Evolutionary conservation across 2,888 invertebrate genomes (phyloP).

Genomic region (Sinohyriopsis cumingii): DNA sequence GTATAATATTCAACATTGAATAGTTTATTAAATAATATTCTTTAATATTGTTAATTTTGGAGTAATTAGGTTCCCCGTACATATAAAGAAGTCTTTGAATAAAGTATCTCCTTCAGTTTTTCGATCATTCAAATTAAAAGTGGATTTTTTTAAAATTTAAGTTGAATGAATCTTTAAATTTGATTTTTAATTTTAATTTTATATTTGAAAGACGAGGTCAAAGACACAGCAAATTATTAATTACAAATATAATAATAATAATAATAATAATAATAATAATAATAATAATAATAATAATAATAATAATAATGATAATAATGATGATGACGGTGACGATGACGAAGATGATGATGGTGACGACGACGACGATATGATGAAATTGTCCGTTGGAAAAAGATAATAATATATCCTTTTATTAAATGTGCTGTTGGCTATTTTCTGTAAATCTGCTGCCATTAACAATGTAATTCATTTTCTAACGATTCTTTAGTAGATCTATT

Average conservation of each 20-base stretch:
- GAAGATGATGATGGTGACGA: not conserved
- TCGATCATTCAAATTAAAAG: too few relatives aligned
- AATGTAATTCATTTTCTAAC: too few relatives aligned
- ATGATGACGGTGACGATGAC: not conserved
- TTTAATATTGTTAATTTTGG: too few relatives aligned
- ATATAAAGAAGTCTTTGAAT: too few relatives aligned
- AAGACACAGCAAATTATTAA: not conserved
- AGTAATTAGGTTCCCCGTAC: too few relatives aligned
- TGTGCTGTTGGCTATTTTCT: not conserved
- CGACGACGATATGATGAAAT: not conserved
- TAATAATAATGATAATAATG: slow-evolving; percentile 4
- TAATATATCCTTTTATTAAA: not conserved
- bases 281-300: not conserved
- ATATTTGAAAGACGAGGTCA: not conserved
- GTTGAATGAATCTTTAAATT: too few relatives aligned
- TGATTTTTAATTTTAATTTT: not conserved
- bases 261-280: slow-evolving; percentile 5
- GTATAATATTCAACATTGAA: too few relatives aligned
- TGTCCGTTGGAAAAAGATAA: not conserved
- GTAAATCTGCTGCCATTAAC: not conserved
- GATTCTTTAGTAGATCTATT: too few relatives aligned
- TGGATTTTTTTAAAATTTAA: too few relatives aligned
- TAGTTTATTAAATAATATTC: too few relatives aligned
- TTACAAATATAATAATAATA: not conserved
- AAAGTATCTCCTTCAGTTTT: too few relatives aligned